phyloP scores from a whole-genome alignment of 2,888 invertebrate genomes.

The Hipparchia semele region DNA sequence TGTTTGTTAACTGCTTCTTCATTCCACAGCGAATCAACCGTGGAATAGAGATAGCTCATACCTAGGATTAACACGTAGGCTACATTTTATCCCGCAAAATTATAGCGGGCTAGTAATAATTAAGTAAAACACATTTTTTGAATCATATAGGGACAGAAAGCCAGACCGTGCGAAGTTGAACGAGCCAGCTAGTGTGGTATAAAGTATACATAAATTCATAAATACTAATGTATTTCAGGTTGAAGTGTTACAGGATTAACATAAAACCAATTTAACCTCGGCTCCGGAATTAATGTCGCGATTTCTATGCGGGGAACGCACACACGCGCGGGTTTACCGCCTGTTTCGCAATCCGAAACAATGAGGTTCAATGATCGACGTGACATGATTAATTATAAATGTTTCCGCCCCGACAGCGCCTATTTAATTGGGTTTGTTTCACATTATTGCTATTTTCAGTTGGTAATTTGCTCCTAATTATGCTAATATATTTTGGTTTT shows the following conservation, averaged over 20 bases:
- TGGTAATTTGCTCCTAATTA: too few relatives aligned
- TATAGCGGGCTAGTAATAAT: too few relatives aligned
- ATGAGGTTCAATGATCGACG: slow-evolving; percentile 67
- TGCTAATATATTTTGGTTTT: too few relatives aligned
- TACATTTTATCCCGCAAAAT: too few relatives aligned
- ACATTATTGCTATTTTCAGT: slow-evolving; percentile 6
- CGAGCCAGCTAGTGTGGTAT: background rate
- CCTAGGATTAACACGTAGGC: too few relatives aligned
- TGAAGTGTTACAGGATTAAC: slow-evolving; percentile 51
- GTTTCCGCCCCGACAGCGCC: slow-evolving; percentile 29
- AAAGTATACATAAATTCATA: slow-evolving; percentile 16
- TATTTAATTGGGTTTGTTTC: slow-evolving; percentile 34
- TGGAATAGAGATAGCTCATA: too few relatives aligned
- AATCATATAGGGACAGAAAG: too few relatives aligned
- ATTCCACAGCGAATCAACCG: too few relatives aligned
- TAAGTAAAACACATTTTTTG: too few relatives aligned
- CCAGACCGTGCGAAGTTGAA: too few relatives aligned
- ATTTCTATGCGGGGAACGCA: slow-evolving; percentile 52
- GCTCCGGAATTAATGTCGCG: slow-evolving; percentile 52
- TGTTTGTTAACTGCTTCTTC: too few relatives aligned
- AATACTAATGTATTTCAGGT: slow-evolving; percentile 35
- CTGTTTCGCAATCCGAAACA: slow-evolving; percentile 73
- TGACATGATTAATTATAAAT: slow-evolving; percentile 46
- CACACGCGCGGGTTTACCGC: slow-evolving; percentile 43
- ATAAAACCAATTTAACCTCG: slow-evolving; percentile 43